Evolutionary conservation across 2,797 vertebrate genomes (phyloP).

Genomic region (Protosalanx chinensis): DNA sequence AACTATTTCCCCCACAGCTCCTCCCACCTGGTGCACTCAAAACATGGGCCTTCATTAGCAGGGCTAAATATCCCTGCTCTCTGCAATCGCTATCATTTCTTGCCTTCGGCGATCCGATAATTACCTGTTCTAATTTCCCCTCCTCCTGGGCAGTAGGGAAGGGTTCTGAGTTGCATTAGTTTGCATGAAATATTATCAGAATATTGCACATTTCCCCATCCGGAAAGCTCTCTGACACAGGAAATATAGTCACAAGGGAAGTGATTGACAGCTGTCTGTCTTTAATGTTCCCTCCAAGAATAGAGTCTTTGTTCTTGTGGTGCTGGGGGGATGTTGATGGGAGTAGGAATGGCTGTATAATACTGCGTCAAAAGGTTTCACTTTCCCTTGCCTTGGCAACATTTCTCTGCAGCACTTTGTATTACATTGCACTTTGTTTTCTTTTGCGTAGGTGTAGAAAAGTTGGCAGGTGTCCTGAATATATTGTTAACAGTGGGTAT

Average conservation of each 20-base stretch:
- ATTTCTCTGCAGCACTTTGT: constrained; percentile 57
- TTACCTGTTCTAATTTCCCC: constrained; percentile 79
- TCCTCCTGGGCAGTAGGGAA: constrained; percentile 76
- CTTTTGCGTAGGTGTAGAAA: constrained; percentile 52
- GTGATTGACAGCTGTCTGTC: constrained; percentile 78
- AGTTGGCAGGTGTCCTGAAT: constrained; percentile 44
- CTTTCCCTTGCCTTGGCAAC: constrained; percentile 63
- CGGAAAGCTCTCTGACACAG: constrained; percentile 64
- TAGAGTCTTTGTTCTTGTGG: constrained; percentile 66
- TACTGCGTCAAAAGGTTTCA: constrained; percentile 65
- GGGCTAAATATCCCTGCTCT: constrained; percentile 80
- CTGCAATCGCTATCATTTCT: constrained; percentile 80
- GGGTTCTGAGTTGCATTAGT: constrained; percentile 78
- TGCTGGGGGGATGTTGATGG: constrained; percentile 62
- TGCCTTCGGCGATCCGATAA: constrained; percentile 78
- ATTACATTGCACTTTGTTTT: constrained; percentile 53
- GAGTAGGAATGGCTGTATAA: constrained; percentile 56
- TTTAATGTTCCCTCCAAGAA: constrained; percentile 65
- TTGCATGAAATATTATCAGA: constrained; percentile 84
- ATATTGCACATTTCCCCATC: constrained; percentile 78
- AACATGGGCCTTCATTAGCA: constrained; percentile 78
- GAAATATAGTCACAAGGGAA: constrained; percentile 57
- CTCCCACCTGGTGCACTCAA: constrained; percentile 57
- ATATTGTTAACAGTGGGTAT: constrained; percentile 46
- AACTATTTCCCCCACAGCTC: constrained; percentile 27